Percentiles rank a stretch among this genome's conserved stretches.
phyloP scores from a whole-genome alignment of 2,113 vertebrate species.

The Ptychochromis oligacanthus region DNA sequence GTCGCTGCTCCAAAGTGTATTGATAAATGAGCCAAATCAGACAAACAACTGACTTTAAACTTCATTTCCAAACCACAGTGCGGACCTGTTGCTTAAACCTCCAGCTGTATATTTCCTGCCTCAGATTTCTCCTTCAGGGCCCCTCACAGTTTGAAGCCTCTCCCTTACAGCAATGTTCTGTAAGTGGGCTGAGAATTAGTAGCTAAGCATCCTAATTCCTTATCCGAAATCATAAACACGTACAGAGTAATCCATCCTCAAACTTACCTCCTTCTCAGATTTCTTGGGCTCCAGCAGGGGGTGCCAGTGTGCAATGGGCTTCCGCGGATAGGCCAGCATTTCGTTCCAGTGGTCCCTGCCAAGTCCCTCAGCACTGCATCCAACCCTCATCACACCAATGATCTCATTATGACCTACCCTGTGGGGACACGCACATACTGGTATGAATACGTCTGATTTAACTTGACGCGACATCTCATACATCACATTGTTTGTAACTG shows the following conservation, averaged over 20 bases:
- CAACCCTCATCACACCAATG: constrained; percentile 93
- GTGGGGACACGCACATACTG: constrained; percentile 37
- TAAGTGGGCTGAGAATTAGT: neutral
- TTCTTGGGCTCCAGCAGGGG: constrained; percentile 95
- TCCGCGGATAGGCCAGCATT: constrained; percentile 96
- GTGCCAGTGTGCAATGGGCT: constrained; percentile 98
- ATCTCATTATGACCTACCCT: constrained; percentile 99
- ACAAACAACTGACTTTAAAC: neutral
- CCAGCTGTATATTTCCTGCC: neutral
- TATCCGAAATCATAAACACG: neutral
- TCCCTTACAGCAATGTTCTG: neutral
- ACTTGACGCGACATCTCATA: constrained; percentile 32
- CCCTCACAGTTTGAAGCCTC: neutral
- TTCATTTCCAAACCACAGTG: neutral
- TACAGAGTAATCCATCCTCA: neutral
- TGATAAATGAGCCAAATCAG: neutral
- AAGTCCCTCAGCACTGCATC: constrained; percentile 89
- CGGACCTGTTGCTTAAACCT: neutral
- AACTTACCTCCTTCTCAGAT: constrained; percentile 93
- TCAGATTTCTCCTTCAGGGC: neutral
- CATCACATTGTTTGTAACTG: constrained; percentile 15
- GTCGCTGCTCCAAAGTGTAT: neutral
- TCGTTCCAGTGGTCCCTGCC: constrained; percentile 99
- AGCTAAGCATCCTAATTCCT: neutral
- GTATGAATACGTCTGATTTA: constrained; percentile 25